Percentiles rank a stretch among this genome's conserved stretches.
Evolutionary conservation across 2,888 invertebrate genomes (phyloP).

Genomic region (Conus canariensis): DNA sequence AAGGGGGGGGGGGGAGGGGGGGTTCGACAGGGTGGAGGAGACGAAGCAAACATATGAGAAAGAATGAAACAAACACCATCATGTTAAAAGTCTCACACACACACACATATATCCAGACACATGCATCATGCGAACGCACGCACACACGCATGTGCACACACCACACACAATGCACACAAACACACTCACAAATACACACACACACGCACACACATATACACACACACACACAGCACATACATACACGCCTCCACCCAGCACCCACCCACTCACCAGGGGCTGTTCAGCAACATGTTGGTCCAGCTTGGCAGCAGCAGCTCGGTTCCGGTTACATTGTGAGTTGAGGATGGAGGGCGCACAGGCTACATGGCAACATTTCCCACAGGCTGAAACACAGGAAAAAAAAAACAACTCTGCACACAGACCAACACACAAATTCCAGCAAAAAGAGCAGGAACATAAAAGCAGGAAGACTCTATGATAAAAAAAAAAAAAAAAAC

Average conservation of each 20-base stretch:
- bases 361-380: constrained; percentile 46
- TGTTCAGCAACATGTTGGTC: constrained; percentile 32
- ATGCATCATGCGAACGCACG: too few relatives aligned
- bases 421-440: too few relatives aligned
- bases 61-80: too few relatives aligned
- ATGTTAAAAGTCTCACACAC: too few relatives aligned
- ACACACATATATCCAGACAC: too few relatives aligned
- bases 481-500: not conserved
- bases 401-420: not conserved
- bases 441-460: not conserved
- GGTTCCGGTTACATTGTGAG: constrained; percentile 51
- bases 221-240: not conserved
- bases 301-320: constrained; percentile 35
- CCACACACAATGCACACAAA: too few relatives aligned
- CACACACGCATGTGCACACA: too few relatives aligned
- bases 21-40: too few relatives aligned
- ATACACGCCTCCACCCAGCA: not conserved
- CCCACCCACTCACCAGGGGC: constrained; percentile 27
- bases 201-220: not conserved
- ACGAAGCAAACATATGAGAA: too few relatives aligned
- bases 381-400: constrained; percentile 43
- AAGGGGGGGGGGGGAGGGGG: too few relatives aligned
- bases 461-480: not conserved
- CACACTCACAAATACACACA: not conserved
- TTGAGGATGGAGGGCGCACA: constrained; percentile 44